Base-by-base conservation (phyloP, 2,888 invertebrate genomes). In the Campoplex nolae region DNA sequence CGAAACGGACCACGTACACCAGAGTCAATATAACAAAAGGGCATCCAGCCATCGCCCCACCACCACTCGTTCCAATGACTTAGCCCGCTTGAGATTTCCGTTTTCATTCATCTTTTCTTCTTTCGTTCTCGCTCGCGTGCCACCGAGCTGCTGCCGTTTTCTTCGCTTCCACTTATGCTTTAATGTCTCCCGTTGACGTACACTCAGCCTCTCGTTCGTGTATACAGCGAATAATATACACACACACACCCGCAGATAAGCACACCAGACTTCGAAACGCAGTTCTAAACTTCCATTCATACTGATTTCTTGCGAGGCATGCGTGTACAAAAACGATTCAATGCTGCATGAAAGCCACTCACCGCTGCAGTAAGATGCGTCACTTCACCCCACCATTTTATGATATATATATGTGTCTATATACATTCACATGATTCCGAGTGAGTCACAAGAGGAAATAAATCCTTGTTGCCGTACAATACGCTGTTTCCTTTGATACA, bases 381-480 rank as follows among this genome's bases (percentile, higher is more conserved):
- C 86, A 86, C 62, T 80, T 74, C 48, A 18, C 56, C 67, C 58
- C 79, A 42, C 28, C n/a, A 18, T 32, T 42, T 18, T 23, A 42
- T 81, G 56, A 18, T 71, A 42, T 51, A 67, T 35, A 18, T 71
- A 45, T 16, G 16, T 71, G 42, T 51, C 56, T 35, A 18, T 71
- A 45, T 16, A 23, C 45, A 42, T 28, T 8, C 18, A 42, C 56
- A 54, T 78, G 35, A 32, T 73, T 38, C 70, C 23, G 74, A 48
- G 56, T 87, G 87, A 87, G 73, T 87, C 87, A 87, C 79, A 13
- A 75, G 23, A 58, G 67, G 75, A 67, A 78, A 87, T 87, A 87
- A 87, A 87, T 87, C 84, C 81, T 87, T 81, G 84, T 81, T 32
- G 23, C 28, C 35, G n/a, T 70, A 58, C 51, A 38, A 45, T 28